Base-by-base conservation (phyloP, 2,113 vertebrate genomes). In the Petrocephalus microphthalmus region DNA sequence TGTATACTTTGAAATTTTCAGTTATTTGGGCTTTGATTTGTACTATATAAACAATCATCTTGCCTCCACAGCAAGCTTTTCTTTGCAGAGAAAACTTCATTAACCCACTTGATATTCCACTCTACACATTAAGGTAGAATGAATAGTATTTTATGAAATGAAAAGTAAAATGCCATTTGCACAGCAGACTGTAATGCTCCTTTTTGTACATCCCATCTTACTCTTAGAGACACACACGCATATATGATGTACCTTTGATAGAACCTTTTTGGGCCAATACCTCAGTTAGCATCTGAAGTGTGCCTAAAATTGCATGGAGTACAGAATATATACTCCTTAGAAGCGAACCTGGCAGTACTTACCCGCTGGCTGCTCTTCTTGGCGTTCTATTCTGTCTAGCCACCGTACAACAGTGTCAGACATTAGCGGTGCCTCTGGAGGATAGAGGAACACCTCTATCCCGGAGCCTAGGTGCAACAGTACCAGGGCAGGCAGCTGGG, bases 381-480 rank as follows among this genome's bases (percentile, higher is more conserved):
- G 94, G 0, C 91, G 94, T 91, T 96, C 93, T 0, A 98, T 89
- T 87, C 91, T 95, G 91, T 96, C 93, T 89, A 99, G 92, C 98
- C 98, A 99, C 83, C 90, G 90, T 42, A 96, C 92, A 89, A 99
- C 57, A 64, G 94, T 95, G 3, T 52, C 25, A 87, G 96, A 93
- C 49, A 89, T 93, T 45, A 99, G 67, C 33, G 95, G 49, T 47
- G 93, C 91, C 47, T 94, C 94, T 67, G 96, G 87, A 7, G 98
- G 96, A 92, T 97, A 98, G 86, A 92, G 94, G 91, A 97, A 98
- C 13, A 99, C 95, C 82, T 97, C 94, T 42, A 93, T 95, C 7
- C 91, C 92, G 0, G 92, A 91, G 1, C 94, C 94, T 90, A 97
- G 92, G 91, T 95, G 94, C 52, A 97, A 96, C 91, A 98, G 95